phyloP scores from a whole-genome alignment of 2,113 vertebrate species.

The Polyodon spathula region DNA sequence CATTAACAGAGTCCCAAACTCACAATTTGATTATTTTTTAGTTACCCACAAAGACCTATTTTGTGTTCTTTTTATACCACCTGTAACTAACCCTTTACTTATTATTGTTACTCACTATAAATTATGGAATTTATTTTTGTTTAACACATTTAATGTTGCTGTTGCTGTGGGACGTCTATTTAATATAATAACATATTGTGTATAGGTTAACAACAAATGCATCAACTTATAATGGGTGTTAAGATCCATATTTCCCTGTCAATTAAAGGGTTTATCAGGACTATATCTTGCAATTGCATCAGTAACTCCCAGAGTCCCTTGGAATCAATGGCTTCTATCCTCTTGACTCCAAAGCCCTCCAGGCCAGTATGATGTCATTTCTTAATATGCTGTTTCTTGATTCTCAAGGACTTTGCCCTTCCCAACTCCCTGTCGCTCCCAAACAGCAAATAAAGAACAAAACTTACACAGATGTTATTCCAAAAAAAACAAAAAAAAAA shows the following conservation, averaged over 20 bases:
- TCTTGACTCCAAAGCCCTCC: background rate
- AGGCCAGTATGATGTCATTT: conserved; percentile 11
- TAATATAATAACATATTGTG: too few species aligned
- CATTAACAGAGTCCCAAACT: too few species aligned
- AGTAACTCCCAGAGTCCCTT: background rate
- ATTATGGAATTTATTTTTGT: too few species aligned
- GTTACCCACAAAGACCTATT: too few species aligned
- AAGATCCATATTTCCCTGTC: background rate
- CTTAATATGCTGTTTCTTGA: conserved; percentile 6
- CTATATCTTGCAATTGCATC: background rate
- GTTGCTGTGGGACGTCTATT: too few species aligned
- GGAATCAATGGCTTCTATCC: background rate
- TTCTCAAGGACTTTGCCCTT: background rate
- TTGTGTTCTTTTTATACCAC: too few species aligned
- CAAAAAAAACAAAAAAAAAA: conserved; percentile 20
- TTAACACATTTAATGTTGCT: too few species aligned
- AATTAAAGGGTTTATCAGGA: background rate
- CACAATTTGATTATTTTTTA: too few species aligned
- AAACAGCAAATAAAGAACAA: conserved; percentile 8
- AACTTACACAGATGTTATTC: conserved; percentile 12
- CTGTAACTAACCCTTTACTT: too few species aligned
- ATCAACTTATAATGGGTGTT: too few species aligned
- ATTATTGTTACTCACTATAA: too few species aligned
- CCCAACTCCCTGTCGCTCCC: conserved; percentile 4
- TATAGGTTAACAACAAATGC: background rate